phyloP scores from a whole-genome alignment of 2,888 invertebrate genomes.

The Heteropelma amictum region DNA sequence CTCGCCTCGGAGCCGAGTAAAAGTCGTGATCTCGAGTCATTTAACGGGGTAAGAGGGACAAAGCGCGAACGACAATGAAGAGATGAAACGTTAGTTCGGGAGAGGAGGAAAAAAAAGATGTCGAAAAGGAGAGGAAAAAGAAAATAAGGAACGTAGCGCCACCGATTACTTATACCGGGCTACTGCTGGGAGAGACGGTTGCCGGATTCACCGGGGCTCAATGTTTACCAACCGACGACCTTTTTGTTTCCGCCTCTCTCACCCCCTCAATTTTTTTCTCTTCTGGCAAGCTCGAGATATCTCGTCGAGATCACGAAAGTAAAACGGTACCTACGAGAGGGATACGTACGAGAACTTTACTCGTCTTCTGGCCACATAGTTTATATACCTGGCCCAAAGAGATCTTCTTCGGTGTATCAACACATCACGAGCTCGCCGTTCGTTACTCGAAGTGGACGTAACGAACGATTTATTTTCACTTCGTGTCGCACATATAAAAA shows the following conservation, averaged over 20 bases:
- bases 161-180: too few species aligned
- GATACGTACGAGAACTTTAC: background rate
- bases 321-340: slow-evolving; percentile 37
- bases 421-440: slow-evolving; percentile 27
- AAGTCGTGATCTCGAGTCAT: too few species aligned
- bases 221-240: too few species aligned
- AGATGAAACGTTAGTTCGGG: too few species aligned
- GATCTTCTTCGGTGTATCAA: slow-evolving; percentile 48
- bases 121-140: too few species aligned
- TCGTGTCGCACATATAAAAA: slow-evolving; percentile 43
- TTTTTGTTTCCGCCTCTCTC: background rate
- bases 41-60: too few species aligned
- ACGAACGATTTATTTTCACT: slow-evolving; percentile 32
- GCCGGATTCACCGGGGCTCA: too few species aligned
- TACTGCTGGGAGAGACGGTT: too few species aligned
- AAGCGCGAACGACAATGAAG: too few species aligned
- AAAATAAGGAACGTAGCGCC: too few species aligned
- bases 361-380: slow-evolving; percentile 1
- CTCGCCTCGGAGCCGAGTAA: too few species aligned
- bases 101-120: too few species aligned
- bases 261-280: background rate
- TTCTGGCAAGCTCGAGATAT: slow-evolving; percentile 21
- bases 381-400: slow-evolving; percentile 28
- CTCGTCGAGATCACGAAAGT: slow-evolving; percentile 46
- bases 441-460: slow-evolving; percentile 32